phyloP scores from a whole-genome alignment of 2,113 vertebrate species.

The Seriola quinqueradiata region DNA sequence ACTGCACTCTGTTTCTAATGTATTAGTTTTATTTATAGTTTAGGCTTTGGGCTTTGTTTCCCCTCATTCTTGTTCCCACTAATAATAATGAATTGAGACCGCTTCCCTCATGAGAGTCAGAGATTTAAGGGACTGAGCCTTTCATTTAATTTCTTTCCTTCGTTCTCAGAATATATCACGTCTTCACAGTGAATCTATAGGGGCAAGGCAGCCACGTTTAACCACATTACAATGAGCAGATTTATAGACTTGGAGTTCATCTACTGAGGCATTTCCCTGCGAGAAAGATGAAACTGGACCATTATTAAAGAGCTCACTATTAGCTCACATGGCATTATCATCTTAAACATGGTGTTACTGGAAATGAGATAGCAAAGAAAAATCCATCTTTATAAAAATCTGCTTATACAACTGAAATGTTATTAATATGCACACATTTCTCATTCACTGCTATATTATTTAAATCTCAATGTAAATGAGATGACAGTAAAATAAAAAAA shows the following conservation, averaged over 20 bases:
- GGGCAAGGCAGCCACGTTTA: conserved; percentile 1
- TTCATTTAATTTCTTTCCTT: conserved; percentile 8
- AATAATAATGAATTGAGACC: background rate
- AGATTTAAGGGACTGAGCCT: conserved; percentile 17
- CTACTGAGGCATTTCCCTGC: background rate
- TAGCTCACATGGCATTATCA: background rate
- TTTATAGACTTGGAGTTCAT: background rate
- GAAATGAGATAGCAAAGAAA: conserved; percentile 1
- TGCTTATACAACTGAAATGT: background rate
- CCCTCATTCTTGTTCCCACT: background rate
- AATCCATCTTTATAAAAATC: background rate
- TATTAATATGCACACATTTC: background rate
- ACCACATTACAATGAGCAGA: conserved; percentile 4
- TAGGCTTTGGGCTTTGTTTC: background rate
- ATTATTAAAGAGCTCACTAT: conserved; percentile 1
- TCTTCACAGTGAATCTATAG: conserved; percentile 12
- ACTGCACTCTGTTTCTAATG: conserved; percentile 1
- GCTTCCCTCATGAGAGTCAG: background rate
- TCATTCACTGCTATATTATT: background rate
- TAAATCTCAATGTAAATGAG: conserved; percentile 42
- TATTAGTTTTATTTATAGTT: background rate
- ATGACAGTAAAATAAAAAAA: background rate
- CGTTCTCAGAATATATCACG: conserved; percentile 2
- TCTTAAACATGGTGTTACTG: conserved; percentile 3
- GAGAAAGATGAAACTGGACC: background rate